Evolutionary conservation across 2,113 vertebrate species (phyloP).

Genomic region (Zosterops borbonicus): DNA sequence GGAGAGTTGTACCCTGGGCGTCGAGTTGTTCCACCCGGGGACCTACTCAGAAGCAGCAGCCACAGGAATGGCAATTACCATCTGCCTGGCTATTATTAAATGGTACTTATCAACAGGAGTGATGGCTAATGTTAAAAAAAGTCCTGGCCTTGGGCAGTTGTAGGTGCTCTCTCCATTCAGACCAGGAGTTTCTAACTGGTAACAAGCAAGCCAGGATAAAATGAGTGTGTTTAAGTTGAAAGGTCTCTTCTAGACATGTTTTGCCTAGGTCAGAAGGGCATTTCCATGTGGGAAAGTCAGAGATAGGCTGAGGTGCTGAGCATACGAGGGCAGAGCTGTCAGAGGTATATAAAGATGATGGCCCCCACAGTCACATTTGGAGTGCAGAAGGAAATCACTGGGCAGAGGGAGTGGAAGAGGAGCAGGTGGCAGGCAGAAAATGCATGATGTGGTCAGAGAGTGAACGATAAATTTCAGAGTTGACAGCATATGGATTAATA

Average conservation of each 20-base stretch:
- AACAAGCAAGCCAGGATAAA: background rate
- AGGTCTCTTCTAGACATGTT: background rate
- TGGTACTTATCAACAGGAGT: background rate
- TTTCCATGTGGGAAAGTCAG: background rate
- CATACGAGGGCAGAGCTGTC: rapidly evolving
- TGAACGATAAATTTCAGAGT: background rate
- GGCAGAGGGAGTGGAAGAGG: background rate
- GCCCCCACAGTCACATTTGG: background rate
- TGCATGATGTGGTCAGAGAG: background rate
- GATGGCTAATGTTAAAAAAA: background rate
- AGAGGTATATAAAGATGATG: background rate
- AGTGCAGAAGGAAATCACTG: background rate
- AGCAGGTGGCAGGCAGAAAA: background rate
- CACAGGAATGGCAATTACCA: background rate
- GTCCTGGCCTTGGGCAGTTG: background rate
- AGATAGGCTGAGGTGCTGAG: background rate
- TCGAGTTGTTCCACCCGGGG: background rate
- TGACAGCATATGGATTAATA: background rate
- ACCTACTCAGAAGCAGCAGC: background rate
- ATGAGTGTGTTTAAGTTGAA: background rate
- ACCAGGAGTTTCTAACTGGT: background rate
- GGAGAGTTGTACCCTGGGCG: background rate
- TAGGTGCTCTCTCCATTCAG: background rate
- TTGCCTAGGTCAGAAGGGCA: background rate
- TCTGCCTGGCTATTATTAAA: background rate